Evolutionary conservation across 2,113 vertebrate species (phyloP), one percentile per base, ranked within the genome.

Genomic region (Eptatretus burgeri): DNA sequence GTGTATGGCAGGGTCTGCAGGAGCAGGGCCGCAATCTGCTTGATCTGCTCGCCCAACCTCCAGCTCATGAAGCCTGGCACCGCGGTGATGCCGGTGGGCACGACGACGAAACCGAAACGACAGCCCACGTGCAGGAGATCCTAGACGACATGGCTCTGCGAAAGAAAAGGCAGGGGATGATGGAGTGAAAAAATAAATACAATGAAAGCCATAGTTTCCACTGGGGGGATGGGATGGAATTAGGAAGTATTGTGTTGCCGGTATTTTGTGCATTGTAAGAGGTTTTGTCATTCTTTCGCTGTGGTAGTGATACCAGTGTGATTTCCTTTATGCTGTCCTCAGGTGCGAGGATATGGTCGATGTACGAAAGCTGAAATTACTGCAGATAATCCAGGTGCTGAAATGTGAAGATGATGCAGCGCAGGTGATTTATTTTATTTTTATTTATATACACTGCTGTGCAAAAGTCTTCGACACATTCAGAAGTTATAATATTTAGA

Each of bases 101-200:
- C 9, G 56, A 20, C 64, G 87, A 93, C 71, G 88, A 88, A 71
- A 85, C 83, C 71, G 86, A 94, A 69, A 88, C 86, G 66, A 73
- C 84, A 63, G 85, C 87, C 67, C 91, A 98, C 66, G 79, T 98
- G 69, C 89, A 93, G 72, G 78, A 80, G 41, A 81, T 98, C 64
- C 88, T 94, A 85, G 91, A 95, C 69, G 91, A 98, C 67, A 94
- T 98, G 91, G 85, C 93, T 65, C 83, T 95, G 64, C 82, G 89
- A 66, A 98, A 98, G 71, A 88, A 98, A 76, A 85, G 91, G 91
- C 83, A 72, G 66, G 13, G 56, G n/a, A 56, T 20, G 27, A 41
- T 41, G 27, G 27, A 41, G 27, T 41, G 27, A 41, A 41, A n/a
- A 41, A 41, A 41, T 41, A 41, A 41, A 41, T 41, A 41, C 27